Base-by-base conservation (phyloP, 1,140 invertebrate species). In the Bombus vancouverensis region DNA sequence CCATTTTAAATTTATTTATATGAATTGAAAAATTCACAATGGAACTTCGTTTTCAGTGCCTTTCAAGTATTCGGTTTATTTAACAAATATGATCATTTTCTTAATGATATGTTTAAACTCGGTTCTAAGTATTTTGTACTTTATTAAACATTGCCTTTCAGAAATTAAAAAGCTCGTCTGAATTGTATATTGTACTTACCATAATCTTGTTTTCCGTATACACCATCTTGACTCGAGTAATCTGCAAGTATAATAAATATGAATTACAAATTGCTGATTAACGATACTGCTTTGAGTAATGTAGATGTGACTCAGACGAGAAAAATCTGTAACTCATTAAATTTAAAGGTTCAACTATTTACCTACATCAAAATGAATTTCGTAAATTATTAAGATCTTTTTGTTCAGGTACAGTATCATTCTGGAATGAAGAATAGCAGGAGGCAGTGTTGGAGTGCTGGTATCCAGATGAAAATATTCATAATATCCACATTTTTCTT, bases 171-270 rank as follows among this genome's bases (percentile, higher is more conserved):
- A 72, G 73, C n/a, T 85, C 83, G 83, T 78, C 74, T 74, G 53
- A 53, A 87, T 79, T 89, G 72, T 81, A 77, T 91, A 81, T 89
- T 90, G 93, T 94, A 95, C 95, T 95, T 94, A 95, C 95, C 95
- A 89, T 95, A 95, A 86, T 95, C 94, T 87, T 94, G 93, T 87
- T 93, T 95, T 88, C 94, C 95, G 72, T 95, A 95, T 83, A 92
- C 92, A 87, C 91, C 92, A 79, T 93, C 94, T 92, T 93, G 94
- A 92, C 81, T 92, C 80, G 93, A 85, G 92, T 95, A 95, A 90
- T 95, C 95, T 95, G 91, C 12, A 93, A 94, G 71, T 53, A 92
- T 68, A 92, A 91, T 12, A 57, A 73, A 73, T 28, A 44, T 32
- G 34, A 34, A 57, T 86, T 90, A 86, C 15, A 66, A 44, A 78